Conservation (phyloP, 2,888 invertebrate species). For the Nephrotoma guestfalica region DNA sequence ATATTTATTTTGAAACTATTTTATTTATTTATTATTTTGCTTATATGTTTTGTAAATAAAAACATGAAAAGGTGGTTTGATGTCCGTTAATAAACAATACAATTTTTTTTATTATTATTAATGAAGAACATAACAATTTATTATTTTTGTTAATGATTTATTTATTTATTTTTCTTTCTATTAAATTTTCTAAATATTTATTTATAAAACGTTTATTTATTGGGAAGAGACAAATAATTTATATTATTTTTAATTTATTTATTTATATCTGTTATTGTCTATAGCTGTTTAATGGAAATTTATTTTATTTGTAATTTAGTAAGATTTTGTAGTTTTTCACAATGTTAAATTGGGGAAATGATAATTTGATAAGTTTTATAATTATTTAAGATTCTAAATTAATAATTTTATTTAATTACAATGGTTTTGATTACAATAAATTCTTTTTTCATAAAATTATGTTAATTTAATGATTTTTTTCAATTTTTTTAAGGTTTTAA, state of each 20-base stretch:
- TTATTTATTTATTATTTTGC: not conserved
- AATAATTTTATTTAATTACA: not conserved
- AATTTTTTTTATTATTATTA: not conserved
- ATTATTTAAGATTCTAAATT: not conserved
- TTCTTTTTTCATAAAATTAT: not conserved
- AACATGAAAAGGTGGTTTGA: slow-evolving; percentile 1
- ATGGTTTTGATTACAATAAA: not conserved
- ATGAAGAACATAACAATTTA: not conserved
- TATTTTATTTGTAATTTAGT: not conserved
- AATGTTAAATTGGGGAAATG: not conserved
- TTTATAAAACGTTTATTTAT: not conserved
- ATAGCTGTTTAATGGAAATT: not conserved
- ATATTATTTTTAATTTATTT: not conserved
- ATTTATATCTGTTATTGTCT: not conserved
- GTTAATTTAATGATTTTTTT: not conserved
- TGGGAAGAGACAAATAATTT: not conserved
- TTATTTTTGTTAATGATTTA: not conserved
- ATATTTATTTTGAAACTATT: not conserved
- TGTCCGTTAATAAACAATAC: not conserved
- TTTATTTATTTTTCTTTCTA: not conserved
- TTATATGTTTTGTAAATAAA: not conserved
- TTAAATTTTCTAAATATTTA: not conserved
- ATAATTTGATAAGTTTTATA: not conserved
- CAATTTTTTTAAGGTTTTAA: not conserved
- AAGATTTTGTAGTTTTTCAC: not conserved